phyloP scores from a whole-genome alignment of 2,888 invertebrate species.

The Sarcophaga rosellei region DNA sequence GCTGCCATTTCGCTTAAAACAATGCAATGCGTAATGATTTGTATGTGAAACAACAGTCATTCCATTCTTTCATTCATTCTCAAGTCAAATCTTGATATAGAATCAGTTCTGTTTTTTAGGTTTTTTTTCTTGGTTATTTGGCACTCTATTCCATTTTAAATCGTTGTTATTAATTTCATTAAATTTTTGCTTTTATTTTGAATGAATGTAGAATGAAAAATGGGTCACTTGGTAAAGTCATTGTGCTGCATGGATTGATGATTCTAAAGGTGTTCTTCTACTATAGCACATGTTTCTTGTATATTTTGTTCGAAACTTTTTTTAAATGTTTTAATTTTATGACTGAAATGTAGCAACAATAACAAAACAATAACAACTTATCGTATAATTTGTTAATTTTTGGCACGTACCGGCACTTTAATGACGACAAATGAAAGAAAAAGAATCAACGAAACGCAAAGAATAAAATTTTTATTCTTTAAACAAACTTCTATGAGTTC shows the following conservation, averaged over 20 bases:
- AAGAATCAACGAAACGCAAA: neutral
- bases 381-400: conserved; percentile 49
- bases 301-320: neutral
- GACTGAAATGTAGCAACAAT: neutral
- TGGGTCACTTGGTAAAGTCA: conserved; percentile 57
- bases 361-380: conserved; percentile 4
- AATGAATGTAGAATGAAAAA: conserved; percentile 26
- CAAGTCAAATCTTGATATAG: neutral
- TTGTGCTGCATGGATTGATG: conserved; percentile 27
- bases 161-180: neutral
- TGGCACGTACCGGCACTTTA: conserved; percentile 48
- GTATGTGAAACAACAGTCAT: neutral
- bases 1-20: neutral
- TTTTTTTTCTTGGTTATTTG: neutral
- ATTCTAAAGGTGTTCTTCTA: conserved; percentile 22
- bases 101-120: neutral
- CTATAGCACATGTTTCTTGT: neutral
- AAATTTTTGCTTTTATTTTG: conserved; percentile 3
- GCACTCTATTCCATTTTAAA: conserved; percentile 33
- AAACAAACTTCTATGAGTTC: conserved; percentile 7
- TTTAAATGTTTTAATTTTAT: conserved; percentile 14
- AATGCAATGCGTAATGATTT: neutral
- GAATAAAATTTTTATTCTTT: neutral
- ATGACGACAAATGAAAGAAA: conserved; percentile 45
- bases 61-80: too few species aligned